phyloP scores from a whole-genome alignment of 2,113 vertebrate species.

The Engraulis encrasicolus region DNA sequence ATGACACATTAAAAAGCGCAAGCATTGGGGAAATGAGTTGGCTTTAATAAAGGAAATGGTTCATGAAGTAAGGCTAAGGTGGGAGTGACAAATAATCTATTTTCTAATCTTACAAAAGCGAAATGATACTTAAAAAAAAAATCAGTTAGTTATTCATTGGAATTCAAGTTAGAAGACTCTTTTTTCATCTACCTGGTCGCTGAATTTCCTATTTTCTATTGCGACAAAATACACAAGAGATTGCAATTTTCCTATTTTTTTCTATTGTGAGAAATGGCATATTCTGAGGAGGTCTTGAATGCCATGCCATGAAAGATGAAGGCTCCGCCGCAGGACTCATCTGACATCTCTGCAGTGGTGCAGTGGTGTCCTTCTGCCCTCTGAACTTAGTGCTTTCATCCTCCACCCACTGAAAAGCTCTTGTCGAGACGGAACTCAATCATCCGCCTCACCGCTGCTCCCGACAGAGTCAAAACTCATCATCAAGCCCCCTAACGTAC shows the following conservation, averaged over 20 bases:
- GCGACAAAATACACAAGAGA: not conserved
- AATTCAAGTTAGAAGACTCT: not conserved
- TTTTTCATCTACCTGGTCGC: too few species aligned
- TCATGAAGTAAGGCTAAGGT: not conserved
- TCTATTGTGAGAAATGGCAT: not conserved
- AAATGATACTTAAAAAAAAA: not conserved
- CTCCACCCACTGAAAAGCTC: not conserved
- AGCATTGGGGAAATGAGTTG: not conserved
- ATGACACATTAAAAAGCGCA: not conserved
- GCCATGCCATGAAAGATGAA: not conserved
- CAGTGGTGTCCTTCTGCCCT: not conserved
- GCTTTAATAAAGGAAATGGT: not conserved
- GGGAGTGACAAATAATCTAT: not conserved
- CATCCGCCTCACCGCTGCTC: not conserved
- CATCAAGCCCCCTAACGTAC: not conserved
- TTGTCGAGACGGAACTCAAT: not conserved
- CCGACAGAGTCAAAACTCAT: not conserved
- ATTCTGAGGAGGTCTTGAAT: not conserved
- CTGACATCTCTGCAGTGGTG: not conserved
- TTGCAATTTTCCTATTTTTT: not conserved
- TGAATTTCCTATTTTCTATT: not conserved
- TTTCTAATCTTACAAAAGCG: not conserved
- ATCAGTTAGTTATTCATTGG: not conserved
- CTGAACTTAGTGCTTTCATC: not conserved
- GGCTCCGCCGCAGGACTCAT: not conserved